These are phyloP conservation scores for Glyptemys insculpta DNA, from an alignment of 2,797 vertebrate genomes.

Conservation along the genomic window DNA sequence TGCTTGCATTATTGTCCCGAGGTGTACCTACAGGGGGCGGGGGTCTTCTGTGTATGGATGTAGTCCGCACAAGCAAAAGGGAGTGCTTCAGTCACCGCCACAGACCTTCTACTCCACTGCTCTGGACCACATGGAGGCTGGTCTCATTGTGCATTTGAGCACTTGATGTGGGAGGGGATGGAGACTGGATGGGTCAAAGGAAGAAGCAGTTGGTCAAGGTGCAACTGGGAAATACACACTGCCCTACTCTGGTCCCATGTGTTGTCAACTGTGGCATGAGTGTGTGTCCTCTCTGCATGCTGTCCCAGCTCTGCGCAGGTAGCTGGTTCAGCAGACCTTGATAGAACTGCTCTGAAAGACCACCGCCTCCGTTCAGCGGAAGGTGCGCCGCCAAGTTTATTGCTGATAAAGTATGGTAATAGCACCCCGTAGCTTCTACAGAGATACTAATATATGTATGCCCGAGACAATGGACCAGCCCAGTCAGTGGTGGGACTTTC, in stretches of 20 bases:
- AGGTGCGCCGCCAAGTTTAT: not conserved
- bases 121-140: not conserved
- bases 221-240: not conserved
- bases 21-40: fast-evolving
- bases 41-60: not conserved
- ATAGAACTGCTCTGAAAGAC: not conserved
- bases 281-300: not conserved
- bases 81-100: not conserved
- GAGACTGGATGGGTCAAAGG: not conserved
- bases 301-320: not conserved
- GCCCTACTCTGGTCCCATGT: not conserved
- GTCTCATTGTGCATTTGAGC: not conserved
- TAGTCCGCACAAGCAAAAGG: not conserved
- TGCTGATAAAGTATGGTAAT: not conserved
- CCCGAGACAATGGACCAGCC: not conserved
- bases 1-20: not conserved
- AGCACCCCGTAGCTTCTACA: not conserved
- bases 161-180: not conserved
- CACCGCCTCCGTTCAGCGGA: not conserved
- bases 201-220: not conserved
- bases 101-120: not conserved
- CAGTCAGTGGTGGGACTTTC: not conserved
- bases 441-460: not conserved
- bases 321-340: not conserved
- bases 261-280: not conserved